Evolutionary conservation across 2,888 invertebrate species (phyloP).

Genomic region (Harmothoe impar): DNA sequence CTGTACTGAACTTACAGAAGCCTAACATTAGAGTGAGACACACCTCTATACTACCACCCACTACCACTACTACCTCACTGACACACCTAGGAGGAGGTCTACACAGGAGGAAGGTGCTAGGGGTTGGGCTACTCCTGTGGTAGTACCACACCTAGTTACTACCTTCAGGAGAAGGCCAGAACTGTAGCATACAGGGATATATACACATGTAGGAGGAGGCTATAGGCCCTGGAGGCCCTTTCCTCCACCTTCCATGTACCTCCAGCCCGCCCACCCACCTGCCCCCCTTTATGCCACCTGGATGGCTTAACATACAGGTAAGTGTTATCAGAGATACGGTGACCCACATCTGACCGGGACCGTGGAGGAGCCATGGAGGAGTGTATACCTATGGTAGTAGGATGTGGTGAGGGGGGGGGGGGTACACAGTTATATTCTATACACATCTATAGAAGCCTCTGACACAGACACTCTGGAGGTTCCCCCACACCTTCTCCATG

Average conservation of each 20-base stretch:
- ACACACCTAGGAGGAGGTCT: neutral
- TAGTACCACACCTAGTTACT: neutral
- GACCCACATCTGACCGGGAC: conserved; percentile 26
- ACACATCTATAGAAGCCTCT: too few species aligned
- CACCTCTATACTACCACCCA: neutral
- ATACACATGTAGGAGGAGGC: neutral
- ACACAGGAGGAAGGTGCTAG: neutral
- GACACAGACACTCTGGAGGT: neutral
- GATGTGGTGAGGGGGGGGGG: neutral
- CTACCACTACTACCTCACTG: conserved; percentile 22
- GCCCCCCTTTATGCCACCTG: conserved; percentile 21
- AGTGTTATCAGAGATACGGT: conserved; percentile 37
- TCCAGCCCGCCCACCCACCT: neutral
- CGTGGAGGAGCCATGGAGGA: conserved; percentile 25
- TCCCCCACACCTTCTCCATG: neutral
- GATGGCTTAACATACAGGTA: conserved; percentile 40
- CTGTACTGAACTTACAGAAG: neutral
- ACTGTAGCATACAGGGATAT: neutral
- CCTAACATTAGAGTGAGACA: neutral
- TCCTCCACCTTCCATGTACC: too few species aligned
- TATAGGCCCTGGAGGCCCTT: too few species aligned
- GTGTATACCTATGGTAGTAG: too few species aligned
- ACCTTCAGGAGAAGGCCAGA: too few species aligned
- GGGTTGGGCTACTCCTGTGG: neutral
- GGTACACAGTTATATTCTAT: too few species aligned